Conservation (phyloP, 2,113 vertebrate species). For the Suncus etruscus region DNA sequence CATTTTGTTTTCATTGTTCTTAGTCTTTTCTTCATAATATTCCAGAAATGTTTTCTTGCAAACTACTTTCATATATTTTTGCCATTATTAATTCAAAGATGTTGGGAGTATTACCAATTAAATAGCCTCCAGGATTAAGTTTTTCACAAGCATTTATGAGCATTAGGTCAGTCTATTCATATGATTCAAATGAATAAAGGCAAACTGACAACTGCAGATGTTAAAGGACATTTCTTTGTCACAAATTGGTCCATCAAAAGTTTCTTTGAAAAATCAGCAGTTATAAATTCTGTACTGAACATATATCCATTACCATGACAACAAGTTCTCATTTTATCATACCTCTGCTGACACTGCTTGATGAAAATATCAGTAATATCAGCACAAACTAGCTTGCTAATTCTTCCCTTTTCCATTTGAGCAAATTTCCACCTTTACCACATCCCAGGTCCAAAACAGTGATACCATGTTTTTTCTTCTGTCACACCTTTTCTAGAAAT, state of each 20-base stretch:
- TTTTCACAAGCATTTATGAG: constrained; percentile 96
- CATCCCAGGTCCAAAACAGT: constrained; percentile 96
- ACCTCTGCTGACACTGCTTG: constrained; percentile 95
- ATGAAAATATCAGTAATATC: constrained; percentile 96
- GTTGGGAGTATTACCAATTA: constrained; percentile 98
- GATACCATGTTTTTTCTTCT: constrained; percentile 86
- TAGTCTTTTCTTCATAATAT: constrained; percentile 94
- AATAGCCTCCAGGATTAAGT: constrained; percentile 95
- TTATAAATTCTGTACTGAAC: constrained; percentile 95
- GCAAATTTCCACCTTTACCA: constrained; percentile 98
- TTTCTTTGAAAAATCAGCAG: constrained; percentile 96
- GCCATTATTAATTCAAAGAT: constrained; percentile 97
- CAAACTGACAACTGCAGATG: constrained; percentile 98
- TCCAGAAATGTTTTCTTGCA: constrained; percentile 94
- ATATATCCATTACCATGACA: constrained; percentile 89
- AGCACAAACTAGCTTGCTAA: constrained; percentile 94
- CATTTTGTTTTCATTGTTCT: constrained; percentile 90
- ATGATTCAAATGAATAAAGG: constrained; percentile 97
- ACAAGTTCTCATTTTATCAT: constrained; percentile 92
- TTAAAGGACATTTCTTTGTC: constrained; percentile 91
- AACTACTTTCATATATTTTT: constrained; percentile 94
- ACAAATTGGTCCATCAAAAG: constrained; percentile 89
- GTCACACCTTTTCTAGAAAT: constrained; percentile 92
- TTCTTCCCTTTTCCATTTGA: constrained; percentile 98
- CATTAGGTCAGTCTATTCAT: constrained; percentile 95